Conservation (phyloP, 2,888 invertebrate genomes). For the Idaea aversata region DNA sequence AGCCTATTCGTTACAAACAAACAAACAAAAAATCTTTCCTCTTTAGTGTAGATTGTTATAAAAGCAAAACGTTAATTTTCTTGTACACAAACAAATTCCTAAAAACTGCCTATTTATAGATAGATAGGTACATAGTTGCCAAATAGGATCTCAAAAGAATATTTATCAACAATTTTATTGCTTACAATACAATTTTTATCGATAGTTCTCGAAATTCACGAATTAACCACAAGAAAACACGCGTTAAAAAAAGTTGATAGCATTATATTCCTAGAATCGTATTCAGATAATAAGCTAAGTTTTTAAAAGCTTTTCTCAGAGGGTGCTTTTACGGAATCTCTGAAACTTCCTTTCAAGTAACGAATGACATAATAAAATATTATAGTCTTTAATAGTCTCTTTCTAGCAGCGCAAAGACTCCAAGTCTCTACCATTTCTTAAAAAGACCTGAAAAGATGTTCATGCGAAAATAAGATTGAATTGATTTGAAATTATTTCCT, state of each 20-base stretch:
- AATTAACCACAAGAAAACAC: neutral
- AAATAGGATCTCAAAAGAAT: neutral
- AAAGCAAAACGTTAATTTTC: too few species aligned
- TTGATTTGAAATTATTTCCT: neutral
- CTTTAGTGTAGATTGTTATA: too few species aligned
- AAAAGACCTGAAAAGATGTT: neutral
- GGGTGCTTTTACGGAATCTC: slow-evolving; percentile 10
- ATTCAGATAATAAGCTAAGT: slow-evolving; percentile 7
- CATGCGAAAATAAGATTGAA: neutral
- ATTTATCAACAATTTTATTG: neutral
- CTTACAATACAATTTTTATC: neutral
- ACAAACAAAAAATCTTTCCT: too few species aligned
- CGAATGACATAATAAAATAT: neutral
- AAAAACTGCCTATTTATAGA: too few species aligned
- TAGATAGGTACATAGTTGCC: too few species aligned
- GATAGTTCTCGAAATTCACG: neutral
- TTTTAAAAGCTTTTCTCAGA: slow-evolving; percentile 21
- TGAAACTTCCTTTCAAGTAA: slow-evolving; percentile 20
- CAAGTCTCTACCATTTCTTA: neutral
- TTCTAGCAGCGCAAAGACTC: neutral
- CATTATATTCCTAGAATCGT: too few species aligned
- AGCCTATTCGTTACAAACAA: too few species aligned
- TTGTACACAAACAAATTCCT: too few species aligned
- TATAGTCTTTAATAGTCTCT: neutral
- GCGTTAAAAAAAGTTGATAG: neutral